Conservation (phyloP, 2,888 invertebrate species). For the Strigamia transsilvanica region DNA sequence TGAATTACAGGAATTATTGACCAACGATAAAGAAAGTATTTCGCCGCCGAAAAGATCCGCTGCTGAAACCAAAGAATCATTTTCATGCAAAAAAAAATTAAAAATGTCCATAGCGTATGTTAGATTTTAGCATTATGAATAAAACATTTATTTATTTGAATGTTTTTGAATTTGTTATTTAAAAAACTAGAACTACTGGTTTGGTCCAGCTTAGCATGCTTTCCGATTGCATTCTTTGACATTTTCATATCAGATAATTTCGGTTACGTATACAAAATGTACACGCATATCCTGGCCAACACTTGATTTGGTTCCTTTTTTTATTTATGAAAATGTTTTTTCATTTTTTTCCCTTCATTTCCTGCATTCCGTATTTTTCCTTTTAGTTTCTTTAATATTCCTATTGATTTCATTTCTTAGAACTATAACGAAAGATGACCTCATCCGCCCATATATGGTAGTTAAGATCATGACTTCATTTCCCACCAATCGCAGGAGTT, state of each 20-base stretch:
- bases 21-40: not conserved
- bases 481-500: not conserved
- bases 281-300: no score
- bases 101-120: constrained; percentile 2
- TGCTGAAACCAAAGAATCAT: not conserved
- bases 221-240: no score
- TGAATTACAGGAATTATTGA: not conserved
- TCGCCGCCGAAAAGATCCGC: not conserved
- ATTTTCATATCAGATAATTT: no score
- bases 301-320: no score
- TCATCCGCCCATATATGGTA: not conserved
- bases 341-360: not conserved
- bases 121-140: not conserved
- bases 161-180: no score
- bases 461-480: not conserved
- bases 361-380: not conserved
- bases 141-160: no score
- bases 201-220: no score
- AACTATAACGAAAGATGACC: not conserved
- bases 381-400: not conserved
- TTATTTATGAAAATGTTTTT: no score
- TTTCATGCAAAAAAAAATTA: not conserved
- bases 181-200: no score
- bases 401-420: not conserved
- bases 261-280: no score